Evolutionary conservation across 1,140 invertebrate genomes (phyloP).

Genomic region (Nomia melanderi): DNA sequence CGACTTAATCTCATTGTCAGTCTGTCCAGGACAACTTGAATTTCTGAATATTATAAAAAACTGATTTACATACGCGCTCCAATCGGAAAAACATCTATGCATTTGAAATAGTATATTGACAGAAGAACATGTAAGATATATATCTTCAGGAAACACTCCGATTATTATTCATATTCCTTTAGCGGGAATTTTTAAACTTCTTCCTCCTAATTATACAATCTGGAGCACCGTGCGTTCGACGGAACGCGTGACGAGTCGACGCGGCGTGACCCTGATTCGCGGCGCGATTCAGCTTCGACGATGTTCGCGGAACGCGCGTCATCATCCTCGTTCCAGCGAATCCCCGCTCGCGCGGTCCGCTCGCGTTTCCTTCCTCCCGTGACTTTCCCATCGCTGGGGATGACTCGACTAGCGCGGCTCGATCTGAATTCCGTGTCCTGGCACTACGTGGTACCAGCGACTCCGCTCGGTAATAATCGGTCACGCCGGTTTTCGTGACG

Average conservation of each 20-base stretch:
- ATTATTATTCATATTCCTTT: too few relatives aligned
- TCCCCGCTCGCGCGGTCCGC: not conserved
- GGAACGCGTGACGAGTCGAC: slow-evolving; percentile 34
- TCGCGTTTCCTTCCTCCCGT: slow-evolving; percentile 31
- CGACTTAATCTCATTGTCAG: too few relatives aligned
- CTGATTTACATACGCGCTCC: too few relatives aligned
- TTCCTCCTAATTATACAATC: too few relatives aligned
- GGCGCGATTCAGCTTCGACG: slow-evolving; percentile 30
- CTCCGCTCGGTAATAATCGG: slow-evolving; percentile 44
- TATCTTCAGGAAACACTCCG: too few relatives aligned
- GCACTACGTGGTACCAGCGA: slow-evolving; percentile 50
- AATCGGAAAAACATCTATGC: too few relatives aligned
- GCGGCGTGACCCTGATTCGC: slow-evolving; percentile 59
- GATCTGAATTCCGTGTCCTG: slow-evolving; percentile 55
- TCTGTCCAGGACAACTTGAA: too few relatives aligned
- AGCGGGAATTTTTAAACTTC: too few relatives aligned
- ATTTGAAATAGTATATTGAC: too few relatives aligned
- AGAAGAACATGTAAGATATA: too few relatives aligned
- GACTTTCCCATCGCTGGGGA: slow-evolving; percentile 43
- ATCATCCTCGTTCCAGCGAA: slow-evolving; percentile 47
- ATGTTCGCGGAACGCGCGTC: slow-evolving; percentile 57
- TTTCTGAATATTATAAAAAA: too few relatives aligned
- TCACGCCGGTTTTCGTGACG: slow-evolving; percentile 30
- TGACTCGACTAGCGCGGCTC: slow-evolving; percentile 26
- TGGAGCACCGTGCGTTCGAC: too few relatives aligned